Conservation (phyloP, 2,797 vertebrate genomes). For the Glossophaga mutica region DNA sequence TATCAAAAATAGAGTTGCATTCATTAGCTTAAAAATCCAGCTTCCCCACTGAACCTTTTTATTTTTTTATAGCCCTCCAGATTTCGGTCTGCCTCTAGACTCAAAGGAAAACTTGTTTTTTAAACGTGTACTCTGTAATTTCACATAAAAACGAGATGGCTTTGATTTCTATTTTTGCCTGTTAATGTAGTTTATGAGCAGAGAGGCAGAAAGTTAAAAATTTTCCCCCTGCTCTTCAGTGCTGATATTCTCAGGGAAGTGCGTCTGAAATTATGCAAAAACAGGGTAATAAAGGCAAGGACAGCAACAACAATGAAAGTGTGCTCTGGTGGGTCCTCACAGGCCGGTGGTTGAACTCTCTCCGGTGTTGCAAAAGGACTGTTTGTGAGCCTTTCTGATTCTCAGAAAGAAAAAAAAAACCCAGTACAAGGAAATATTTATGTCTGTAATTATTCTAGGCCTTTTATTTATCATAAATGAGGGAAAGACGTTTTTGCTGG, state of each 20-base stretch:
- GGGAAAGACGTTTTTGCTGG: background rate
- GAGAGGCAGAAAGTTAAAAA: background rate
- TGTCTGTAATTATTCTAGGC: background rate
- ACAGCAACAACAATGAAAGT: background rate
- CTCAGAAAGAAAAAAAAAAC: background rate
- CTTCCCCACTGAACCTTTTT: slow-evolving; percentile 22
- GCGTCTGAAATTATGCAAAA: background rate
- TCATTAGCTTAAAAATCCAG: slow-evolving; percentile 62
- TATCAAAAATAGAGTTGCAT: slow-evolving; percentile 72
- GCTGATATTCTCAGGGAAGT: background rate
- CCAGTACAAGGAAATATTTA: background rate
- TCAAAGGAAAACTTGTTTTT: slow-evolving; percentile 47
- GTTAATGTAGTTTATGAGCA: slow-evolving; percentile 33
- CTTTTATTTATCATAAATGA: slow-evolving; percentile 22
- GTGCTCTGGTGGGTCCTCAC: fast-evolving
- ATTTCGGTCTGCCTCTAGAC: slow-evolving; percentile 12
- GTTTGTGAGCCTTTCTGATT: background rate
- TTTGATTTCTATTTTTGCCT: slow-evolving; percentile 63
- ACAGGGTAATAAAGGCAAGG: fast-evolving
- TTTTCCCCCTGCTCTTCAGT: background rate
- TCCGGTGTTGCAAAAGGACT: background rate
- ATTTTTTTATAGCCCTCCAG: slow-evolving; percentile 54
- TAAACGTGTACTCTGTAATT: slow-evolving; percentile 56
- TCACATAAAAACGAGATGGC: slow-evolving; percentile 5
- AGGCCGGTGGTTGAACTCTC: background rate